These are phyloP conservation scores for Aleadryas rufinucha DNA, from an alignment of 2,113 vertebrate genomes.

Conservation along the genomic window DNA sequence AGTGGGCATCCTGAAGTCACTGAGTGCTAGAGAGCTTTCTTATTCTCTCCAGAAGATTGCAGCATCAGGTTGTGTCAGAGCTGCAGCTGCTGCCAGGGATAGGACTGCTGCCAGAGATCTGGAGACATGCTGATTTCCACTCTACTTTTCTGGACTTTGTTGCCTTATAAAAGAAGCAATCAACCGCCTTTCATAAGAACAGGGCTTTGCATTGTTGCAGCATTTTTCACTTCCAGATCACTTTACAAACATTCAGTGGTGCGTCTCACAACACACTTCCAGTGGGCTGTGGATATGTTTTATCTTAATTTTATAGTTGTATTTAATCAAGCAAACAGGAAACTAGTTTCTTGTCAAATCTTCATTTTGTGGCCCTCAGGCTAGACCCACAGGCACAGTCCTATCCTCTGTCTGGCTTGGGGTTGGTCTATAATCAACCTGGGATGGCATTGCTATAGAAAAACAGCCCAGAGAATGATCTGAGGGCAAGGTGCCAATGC, in stretches of 20 bases:
- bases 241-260: not conserved
- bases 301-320: not conserved
- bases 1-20: not conserved
- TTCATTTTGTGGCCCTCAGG: not conserved
- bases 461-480: not conserved
- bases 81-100: not conserved
- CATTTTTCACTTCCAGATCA: not conserved
- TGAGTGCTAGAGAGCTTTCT: not conserved
- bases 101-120: not conserved
- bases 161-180: not conserved
- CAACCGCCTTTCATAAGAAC: not conserved
- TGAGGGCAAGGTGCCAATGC: not conserved
- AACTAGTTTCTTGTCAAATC: not conserved
- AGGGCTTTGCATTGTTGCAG: not conserved
- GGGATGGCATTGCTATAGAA: not conserved
- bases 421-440: not conserved
- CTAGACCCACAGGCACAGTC: not conserved
- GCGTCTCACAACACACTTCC: not conserved
- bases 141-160: not conserved
- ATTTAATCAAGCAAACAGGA: constrained; percentile 14
- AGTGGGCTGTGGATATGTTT: not conserved
- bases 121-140: not conserved
- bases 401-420: not conserved
- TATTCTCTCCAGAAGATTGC: not conserved
- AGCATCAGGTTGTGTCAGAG: not conserved